A percentile compares a stretch with the other conserved stretches of the same genome.
Evolutionary conservation across 2,888 invertebrate species (phyloP).

Genomic region (Lycaena phlaeas): DNA sequence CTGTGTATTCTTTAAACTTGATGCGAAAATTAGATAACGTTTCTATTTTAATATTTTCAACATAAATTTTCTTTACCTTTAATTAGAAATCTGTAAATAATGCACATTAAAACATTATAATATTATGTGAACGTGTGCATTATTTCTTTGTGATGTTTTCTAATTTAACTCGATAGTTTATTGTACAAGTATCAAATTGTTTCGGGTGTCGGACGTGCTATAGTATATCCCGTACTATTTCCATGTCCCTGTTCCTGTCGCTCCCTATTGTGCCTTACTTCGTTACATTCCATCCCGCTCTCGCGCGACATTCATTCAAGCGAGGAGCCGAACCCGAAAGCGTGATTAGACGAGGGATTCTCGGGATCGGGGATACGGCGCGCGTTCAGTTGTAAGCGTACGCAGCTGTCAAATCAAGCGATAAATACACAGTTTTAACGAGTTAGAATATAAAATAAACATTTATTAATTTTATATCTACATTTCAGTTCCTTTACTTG

Average conservation of each 20-base stretch:
- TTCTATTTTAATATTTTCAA: not conserved
- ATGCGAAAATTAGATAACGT: slow-evolving; percentile 28
- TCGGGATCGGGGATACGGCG: slow-evolving; percentile 43
- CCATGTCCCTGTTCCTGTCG: slow-evolving; percentile 42
- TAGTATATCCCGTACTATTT: slow-evolving; percentile 56
- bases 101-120: slow-evolving; percentile 1
- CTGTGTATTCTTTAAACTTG: slow-evolving; percentile 37
- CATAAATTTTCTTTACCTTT: not conserved
- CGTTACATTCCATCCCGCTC: slow-evolving; percentile 34
- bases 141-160: slow-evolving; percentile 3
- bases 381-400: slow-evolving; percentile 25
- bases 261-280: slow-evolving; percentile 48
- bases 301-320: slow-evolving; percentile 52
- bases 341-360: slow-evolving; percentile 55
- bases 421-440: slow-evolving; percentile 33
- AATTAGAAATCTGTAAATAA: slow-evolving; percentile 8
- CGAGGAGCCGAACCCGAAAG: slow-evolving; percentile 42
- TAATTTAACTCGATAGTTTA: not conserved
- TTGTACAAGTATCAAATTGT: slow-evolving; percentile 30
- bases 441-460: too few species aligned
- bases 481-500: slow-evolving; percentile 70
- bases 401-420: slow-evolving; percentile 69
- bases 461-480: slow-evolving; percentile 25
- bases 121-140: slow-evolving; percentile 1
- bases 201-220: slow-evolving; percentile 37